Conservation (phyloP, 2,113 vertebrate species). For the Taxidea taxus region DNA sequence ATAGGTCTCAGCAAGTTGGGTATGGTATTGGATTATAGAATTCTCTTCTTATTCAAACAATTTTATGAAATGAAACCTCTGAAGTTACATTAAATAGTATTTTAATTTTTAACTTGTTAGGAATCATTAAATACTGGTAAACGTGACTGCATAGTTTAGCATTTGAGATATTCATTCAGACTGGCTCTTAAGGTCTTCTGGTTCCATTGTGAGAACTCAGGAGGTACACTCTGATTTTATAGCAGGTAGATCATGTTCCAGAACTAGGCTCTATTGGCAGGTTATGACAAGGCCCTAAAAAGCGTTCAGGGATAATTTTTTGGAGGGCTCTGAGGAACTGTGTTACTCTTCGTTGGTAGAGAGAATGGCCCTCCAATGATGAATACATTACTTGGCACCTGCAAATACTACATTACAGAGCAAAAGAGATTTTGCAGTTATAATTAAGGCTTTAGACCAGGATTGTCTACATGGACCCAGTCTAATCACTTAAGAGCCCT, state of each 20-base stretch:
- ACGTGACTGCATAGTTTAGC: neutral
- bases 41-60: neutral
- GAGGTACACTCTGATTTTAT: neutral
- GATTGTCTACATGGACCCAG: neutral
- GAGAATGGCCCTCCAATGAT: neutral
- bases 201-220: neutral
- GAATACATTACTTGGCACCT: neutral
- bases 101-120: slow-evolving; percentile 16
- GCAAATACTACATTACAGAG: neutral
- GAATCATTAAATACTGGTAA: neutral
- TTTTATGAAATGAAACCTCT: neutral
- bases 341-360: neutral
- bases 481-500: neutral
- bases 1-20: neutral
- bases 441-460: neutral
- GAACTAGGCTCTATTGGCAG: neutral
- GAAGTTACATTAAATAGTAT: neutral
- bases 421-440: neutral
- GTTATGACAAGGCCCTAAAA: neutral
- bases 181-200: neutral
- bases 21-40: neutral
- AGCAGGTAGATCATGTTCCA: neutral
- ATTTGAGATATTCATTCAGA: neutral
- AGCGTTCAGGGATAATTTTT: neutral
- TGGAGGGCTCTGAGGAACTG: neutral